Percentiles rank a stretch among this genome's conserved stretches.
These are phyloP conservation scores for Platycnemis pennipes DNA, from an alignment of 2,888 invertebrate genomes.

Conservation along the genomic window DNA sequence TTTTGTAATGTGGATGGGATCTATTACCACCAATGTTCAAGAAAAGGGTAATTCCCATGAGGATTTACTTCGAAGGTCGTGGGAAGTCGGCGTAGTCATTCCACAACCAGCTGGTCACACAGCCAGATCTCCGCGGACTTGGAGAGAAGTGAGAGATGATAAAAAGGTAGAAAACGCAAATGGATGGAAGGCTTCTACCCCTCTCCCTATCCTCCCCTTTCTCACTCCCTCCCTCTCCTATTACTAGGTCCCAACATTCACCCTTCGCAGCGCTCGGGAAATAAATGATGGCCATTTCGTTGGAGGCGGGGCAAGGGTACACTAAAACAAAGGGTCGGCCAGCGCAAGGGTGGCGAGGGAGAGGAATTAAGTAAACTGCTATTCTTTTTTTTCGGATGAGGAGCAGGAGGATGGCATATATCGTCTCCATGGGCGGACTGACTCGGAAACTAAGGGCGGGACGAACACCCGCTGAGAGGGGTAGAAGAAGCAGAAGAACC, in stretches of 20 bases:
- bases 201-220: background rate
- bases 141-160: background rate
- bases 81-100: background rate
- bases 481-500: background rate
- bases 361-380: slow-evolving; percentile 64
- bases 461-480: slow-evolving; percentile 56
- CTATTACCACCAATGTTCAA: too few species aligned
- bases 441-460: background rate
- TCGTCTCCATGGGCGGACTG: slow-evolving; percentile 22
- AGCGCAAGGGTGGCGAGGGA: slow-evolving; percentile 34
- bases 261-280: slow-evolving; percentile 25
- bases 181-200: background rate
- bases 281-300: slow-evolving; percentile 63
- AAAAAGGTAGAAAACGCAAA: background rate
- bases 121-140: background rate
- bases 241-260: background rate
- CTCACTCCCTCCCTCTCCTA: background rate
- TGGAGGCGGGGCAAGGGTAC: slow-evolving; percentile 47
- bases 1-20: too few species aligned
- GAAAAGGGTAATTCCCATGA: too few species aligned
- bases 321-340: slow-evolving; percentile 64
- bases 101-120: background rate
- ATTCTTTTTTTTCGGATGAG: background rate
- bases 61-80: background rate
- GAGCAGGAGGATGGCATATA: slow-evolving; percentile 48